These are phyloP conservation scores for Hydropsyche betteni DNA, from an alignment of 2,888 invertebrate genomes.

Conservation along the genomic window DNA sequence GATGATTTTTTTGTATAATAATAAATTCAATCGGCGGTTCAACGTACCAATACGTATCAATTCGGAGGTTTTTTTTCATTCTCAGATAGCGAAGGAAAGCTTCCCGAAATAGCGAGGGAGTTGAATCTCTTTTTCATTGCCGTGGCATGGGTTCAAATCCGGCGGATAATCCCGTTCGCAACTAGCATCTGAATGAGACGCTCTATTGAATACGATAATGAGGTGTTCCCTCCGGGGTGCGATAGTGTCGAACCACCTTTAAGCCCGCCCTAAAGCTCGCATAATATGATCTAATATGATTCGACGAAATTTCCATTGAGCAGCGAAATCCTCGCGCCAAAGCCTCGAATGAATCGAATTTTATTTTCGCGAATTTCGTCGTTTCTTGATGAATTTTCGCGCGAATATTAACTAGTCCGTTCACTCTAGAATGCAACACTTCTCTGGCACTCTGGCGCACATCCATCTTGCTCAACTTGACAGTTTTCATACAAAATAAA, in stretches of 20 bases:
- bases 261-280: too few species aligned
- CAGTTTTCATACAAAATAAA: constrained; percentile 33
- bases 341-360: too few species aligned
- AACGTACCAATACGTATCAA: too few species aligned
- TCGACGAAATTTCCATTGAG: constrained; percentile 50
- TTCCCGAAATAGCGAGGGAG: background rate
- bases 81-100: background rate
- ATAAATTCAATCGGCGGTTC: too few species aligned
- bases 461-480: constrained; percentile 21
- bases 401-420: too few species aligned
- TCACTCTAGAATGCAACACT: background rate
- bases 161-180: constrained; percentile 47
- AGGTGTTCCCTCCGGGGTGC: constrained; percentile 48
- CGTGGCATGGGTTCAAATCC: constrained; percentile 44
- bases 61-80: background rate
- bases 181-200: constrained; percentile 47
- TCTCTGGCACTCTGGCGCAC: background rate
- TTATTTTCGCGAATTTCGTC: too few species aligned
- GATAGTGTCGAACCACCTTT: constrained; percentile 6
- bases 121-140: constrained; percentile 46
- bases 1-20: too few species aligned
- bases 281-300: constrained; percentile 40
- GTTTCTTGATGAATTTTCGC: too few species aligned
- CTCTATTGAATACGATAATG: constrained; percentile 51
- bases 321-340: too few species aligned